Conservation (phyloP, 2,888 invertebrate species). For the Labia minor region DNA sequence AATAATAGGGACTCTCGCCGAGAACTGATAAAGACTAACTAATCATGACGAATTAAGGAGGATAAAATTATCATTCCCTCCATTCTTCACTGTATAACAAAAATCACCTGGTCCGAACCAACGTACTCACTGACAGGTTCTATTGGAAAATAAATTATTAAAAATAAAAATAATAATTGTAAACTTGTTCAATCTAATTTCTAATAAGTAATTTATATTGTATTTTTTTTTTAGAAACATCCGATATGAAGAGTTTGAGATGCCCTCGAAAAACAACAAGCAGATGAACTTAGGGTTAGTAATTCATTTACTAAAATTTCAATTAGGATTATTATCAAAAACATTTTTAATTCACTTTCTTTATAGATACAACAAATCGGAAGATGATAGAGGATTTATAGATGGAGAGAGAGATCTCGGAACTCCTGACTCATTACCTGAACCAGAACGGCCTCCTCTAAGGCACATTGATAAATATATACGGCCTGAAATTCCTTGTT, state of each 20-base stretch:
- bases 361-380: slow-evolving; percentile 27
- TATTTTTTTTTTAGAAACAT: slow-evolving; percentile 41
- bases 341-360: not conserved
- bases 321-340: not conserved
- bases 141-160: no score
- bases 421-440: slow-evolving; percentile 57
- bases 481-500: slow-evolving; percentile 74
- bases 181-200: no score
- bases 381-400: slow-evolving; percentile 38
- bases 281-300: slow-evolving; percentile 22
- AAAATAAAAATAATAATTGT: no score
- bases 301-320: not conserved
- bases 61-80: no score
- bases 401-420: slow-evolving; percentile 31
- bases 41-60: no score
- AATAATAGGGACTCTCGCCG: no score
- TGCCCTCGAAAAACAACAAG: slow-evolving; percentile 32
- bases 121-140: no score
- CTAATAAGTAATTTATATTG: not conserved
- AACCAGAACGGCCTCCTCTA: slow-evolving; percentile 72
- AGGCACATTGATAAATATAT: slow-evolving; percentile 80
- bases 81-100: no score
- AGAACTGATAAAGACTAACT: no score
- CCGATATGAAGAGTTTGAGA: slow-evolving; percentile 56
- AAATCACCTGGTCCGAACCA: no score